These are phyloP conservation scores for Sepiola atlantica DNA, from an alignment of 2,888 invertebrate species.

Conservation along the genomic window DNA sequence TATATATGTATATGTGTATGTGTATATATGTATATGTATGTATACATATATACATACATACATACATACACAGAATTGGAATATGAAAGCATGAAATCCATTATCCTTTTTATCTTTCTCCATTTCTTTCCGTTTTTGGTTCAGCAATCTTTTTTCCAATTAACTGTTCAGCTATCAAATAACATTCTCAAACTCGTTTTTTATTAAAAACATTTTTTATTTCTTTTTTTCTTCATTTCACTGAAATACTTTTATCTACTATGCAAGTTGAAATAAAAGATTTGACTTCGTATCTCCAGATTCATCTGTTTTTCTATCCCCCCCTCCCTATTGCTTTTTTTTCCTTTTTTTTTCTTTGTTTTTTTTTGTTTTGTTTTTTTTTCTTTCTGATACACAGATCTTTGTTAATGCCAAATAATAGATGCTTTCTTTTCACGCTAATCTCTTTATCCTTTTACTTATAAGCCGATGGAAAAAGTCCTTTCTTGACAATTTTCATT, in stretches of 20 bases:
- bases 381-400: too few species aligned
- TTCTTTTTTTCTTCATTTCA: background rate
- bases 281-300: background rate
- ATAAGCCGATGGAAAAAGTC: too few species aligned
- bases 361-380: too few species aligned
- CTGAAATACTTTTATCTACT: background rate
- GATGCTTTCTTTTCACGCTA: background rate
- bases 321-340: background rate
- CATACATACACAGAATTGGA: too few species aligned
- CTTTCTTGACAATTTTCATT: too few species aligned
- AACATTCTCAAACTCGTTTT: background rate
- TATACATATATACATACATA: too few species aligned
- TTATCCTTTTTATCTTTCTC: background rate
- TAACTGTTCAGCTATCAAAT: constrained; percentile 3
- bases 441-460: background rate
- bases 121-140: background rate
- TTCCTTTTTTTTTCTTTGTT: background rate
- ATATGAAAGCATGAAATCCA: background rate
- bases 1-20: too few species aligned
- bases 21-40: too few species aligned
- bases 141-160: background rate
- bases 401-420: background rate
- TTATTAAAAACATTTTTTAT: too few species aligned
- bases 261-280: background rate
- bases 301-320: background rate